Evolutionary conservation across 2,888 invertebrate genomes (phyloP).

Genomic region (Thecophora atra): DNA sequence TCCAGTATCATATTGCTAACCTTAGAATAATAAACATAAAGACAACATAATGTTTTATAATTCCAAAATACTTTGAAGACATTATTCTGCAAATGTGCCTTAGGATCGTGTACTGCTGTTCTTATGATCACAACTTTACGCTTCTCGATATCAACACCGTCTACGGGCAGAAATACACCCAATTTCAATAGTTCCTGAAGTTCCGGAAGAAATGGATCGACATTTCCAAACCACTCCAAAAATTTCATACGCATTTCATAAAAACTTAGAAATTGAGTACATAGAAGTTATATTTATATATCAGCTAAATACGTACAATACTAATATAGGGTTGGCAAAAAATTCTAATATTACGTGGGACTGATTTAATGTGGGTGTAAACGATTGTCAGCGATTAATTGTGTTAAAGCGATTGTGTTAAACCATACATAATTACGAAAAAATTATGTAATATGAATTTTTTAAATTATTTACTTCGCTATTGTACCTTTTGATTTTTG

Average conservation of each 20-base stretch:
- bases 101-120: constrained; percentile 71
- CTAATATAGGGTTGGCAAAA: no score
- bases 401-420: no score
- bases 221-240: constrained; percentile 72
- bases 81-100: constrained; percentile 69
- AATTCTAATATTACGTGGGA: no score
- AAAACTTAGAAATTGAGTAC: constrained; percentile 62
- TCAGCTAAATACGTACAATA: no score
- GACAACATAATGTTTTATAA: not conserved
- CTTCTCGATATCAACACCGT: constrained; percentile 67
- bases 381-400: no score
- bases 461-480: no score
- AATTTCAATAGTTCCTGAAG: constrained; percentile 70
- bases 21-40: no score
- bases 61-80: constrained; percentile 69
- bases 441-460: no score
- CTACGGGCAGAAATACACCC: constrained; percentile 72
- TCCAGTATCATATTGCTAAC: constrained; percentile 73
- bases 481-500: no score
- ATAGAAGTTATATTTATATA: no score
- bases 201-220: constrained; percentile 70
- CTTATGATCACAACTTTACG: constrained; percentile 71
- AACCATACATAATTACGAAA: no score
- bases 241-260: constrained; percentile 69
- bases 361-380: no score